Evolutionary conservation across 2,888 invertebrate genomes (phyloP).

Genomic region (Andrena flavipes): DNA sequence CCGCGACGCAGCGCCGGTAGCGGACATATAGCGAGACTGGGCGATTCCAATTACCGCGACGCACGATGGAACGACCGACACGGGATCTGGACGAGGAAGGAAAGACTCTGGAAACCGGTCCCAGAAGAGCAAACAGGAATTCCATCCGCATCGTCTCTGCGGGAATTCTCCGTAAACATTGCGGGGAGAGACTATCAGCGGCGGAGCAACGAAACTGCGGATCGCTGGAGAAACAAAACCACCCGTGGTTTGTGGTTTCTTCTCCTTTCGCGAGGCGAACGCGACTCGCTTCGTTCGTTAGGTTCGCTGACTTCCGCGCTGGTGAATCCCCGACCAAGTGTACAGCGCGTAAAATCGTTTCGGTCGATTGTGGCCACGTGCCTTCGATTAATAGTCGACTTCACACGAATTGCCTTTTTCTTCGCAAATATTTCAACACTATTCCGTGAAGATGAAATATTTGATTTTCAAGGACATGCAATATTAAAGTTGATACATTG

Average conservation of each 20-base stretch:
- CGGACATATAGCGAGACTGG: background rate
- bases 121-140: background rate
- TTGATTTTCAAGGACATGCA: too few relatives aligned
- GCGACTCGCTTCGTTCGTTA: background rate
- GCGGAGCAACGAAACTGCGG: background rate
- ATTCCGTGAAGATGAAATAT: too few relatives aligned
- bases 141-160: background rate
- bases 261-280: background rate
- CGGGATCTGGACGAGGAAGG: too few relatives aligned
- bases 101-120: background rate
- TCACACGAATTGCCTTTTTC: too few relatives aligned
- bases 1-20: background rate
- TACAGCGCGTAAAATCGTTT: slow-evolving; percentile 17
- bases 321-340: slow-evolving; percentile 20
- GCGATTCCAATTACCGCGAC: slow-evolving; percentile 1
- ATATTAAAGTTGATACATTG: too few relatives aligned
- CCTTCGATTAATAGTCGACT: too few relatives aligned
- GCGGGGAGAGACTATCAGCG: background rate
- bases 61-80: background rate
- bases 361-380: slow-evolving; percentile 5
- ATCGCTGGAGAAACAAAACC: slow-evolving; percentile 17
- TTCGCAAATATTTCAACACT: too few relatives aligned
- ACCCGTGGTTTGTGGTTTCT: background rate
- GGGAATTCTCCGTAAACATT: slow-evolving; percentile 10
- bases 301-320: slow-evolving; percentile 21